phyloP scores from a whole-genome alignment of 30 jellyfish, hydroid and myxozoan species.

The Clytia hemisphaerica region DNA sequence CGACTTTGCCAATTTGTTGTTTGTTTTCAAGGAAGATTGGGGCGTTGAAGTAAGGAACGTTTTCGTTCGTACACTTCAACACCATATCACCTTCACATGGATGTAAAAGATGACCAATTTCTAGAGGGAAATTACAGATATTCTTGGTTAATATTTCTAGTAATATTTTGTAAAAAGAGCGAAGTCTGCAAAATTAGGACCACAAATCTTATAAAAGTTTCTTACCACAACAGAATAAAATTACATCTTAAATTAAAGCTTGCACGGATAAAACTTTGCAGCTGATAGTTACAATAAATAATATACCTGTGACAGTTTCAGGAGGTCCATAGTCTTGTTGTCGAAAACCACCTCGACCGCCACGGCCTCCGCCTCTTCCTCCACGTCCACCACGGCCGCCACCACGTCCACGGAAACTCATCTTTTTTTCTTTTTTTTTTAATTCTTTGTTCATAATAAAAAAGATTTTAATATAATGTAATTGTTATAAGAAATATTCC shows the following conservation, averaged over 20 bases:
- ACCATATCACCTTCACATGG: constrained; percentile 98
- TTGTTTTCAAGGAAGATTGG: constrained; percentile 88
- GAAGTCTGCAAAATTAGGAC: too few species aligned
- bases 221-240: too few species aligned
- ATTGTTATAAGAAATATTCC: too few species aligned
- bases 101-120: constrained; percentile 80
- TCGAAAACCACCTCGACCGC: constrained; percentile 85
- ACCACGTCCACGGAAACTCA: constrained; percentile 42
- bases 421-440: not conserved
- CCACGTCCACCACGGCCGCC: constrained; percentile 77
- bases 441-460: too few species aligned
- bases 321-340: constrained; percentile 94
- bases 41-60: constrained; percentile 93
- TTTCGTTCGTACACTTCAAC: constrained; percentile 78
- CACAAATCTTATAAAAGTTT: too few species aligned
- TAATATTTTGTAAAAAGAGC: not conserved
- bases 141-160: not conserved
- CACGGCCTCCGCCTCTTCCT: constrained; percentile 89
- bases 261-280: too few species aligned
- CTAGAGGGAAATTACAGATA: constrained; percentile 26
- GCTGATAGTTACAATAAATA: not conserved
- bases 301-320: constrained; percentile 80
- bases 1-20: constrained; percentile 95
- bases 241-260: too few species aligned
- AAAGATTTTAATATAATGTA: too few species aligned